A percentile compares a stretch with the other conserved stretches of the same genome.
Evolutionary conservation across 2,113 vertebrate species (phyloP).

Genomic region (Myotis davidii): DNA sequence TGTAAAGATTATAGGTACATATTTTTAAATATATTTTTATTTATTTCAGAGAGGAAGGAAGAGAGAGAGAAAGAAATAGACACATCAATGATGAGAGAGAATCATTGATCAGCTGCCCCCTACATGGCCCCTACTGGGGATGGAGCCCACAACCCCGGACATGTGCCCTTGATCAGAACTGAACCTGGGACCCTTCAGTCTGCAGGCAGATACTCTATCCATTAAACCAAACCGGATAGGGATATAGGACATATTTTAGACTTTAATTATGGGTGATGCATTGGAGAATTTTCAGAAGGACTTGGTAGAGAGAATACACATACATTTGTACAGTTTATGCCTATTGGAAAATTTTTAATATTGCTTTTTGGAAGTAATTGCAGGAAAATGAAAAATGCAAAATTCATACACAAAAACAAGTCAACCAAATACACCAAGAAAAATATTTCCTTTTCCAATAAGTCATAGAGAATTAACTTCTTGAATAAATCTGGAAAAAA

Average conservation of each 20-base stretch:
- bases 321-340: neutral
- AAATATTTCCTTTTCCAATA: neutral
- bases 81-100: no score
- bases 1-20: neutral
- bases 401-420: neutral
- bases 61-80: no score
- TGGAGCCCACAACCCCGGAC: no score
- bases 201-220: no score
- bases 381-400: neutral
- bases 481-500: neutral
- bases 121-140: no score
- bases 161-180: no score
- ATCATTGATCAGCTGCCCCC: no score
- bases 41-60: no score
- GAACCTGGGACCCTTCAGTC: no score
- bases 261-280: neutral
- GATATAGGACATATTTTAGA: neutral
- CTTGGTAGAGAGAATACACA: neutral
- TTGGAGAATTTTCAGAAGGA: neutral
- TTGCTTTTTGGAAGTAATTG: neutral
- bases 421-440: neutral
- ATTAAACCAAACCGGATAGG: no score
- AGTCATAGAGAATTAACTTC: constrained; percentile 50
- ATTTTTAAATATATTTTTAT: neutral
- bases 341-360: neutral